A percentile compares a stretch with the other conserved stretches of the same genome.
Evolutionary conservation across 2,888 invertebrate genomes (phyloP).

Genomic region (Kryphioiulus occultus): DNA sequence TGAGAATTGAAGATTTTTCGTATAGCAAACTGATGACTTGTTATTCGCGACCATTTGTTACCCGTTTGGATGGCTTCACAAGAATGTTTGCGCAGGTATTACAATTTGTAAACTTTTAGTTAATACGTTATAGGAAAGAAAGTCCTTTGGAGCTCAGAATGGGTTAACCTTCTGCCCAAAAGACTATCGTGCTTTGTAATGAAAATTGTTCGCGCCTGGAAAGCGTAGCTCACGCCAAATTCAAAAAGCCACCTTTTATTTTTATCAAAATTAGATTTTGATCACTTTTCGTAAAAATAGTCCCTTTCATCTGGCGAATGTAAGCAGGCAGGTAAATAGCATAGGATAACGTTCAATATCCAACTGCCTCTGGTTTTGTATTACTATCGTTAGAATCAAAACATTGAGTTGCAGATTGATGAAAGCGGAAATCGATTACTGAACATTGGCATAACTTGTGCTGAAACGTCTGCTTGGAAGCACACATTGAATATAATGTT

Average conservation of each 20-base stretch:
- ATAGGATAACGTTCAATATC: not conserved
- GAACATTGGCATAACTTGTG: not conserved
- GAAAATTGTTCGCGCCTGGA: not conserved
- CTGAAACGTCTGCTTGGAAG: slow-evolving; percentile 35
- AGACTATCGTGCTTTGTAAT: not conserved
- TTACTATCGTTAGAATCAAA: not conserved
- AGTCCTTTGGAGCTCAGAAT: not conserved
- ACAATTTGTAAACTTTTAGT: not conserved
- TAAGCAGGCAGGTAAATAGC: not conserved
- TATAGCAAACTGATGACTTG: not conserved
- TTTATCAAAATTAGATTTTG: slow-evolving; percentile 21
- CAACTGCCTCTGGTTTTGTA: not conserved
- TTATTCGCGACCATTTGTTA: not conserved
- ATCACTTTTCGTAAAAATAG: not conserved
- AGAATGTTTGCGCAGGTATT: not conserved
- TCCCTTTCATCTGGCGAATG: not conserved
- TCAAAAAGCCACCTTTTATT: not conserved
- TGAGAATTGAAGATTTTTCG: not conserved
- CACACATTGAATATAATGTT: slow-evolving; percentile 20
- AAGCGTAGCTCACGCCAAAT: not conserved
- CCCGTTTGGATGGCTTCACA: not conserved
- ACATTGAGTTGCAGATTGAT: not conserved
- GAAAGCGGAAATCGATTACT: not conserved
- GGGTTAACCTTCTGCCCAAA: not conserved
- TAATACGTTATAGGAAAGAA: not conserved